These are phyloP conservation scores for Gobius niger DNA, from an alignment of 2,113 vertebrate genomes.

Conservation along the genomic window DNA sequence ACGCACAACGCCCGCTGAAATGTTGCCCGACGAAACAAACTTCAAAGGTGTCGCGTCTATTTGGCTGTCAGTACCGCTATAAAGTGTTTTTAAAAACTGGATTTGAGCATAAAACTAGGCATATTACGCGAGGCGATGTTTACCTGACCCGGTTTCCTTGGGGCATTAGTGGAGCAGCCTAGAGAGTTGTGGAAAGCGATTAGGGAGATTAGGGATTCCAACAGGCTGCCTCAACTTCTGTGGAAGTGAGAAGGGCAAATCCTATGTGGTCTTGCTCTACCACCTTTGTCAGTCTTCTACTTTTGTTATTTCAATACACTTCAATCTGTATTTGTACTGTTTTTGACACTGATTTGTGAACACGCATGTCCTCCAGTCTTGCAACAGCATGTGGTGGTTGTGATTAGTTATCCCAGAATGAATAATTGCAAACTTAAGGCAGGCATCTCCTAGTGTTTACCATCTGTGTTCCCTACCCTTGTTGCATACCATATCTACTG, in stretches of 20 bases:
- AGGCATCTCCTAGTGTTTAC: slow-evolving; percentile 49
- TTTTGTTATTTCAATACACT: background rate
- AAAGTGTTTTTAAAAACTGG: slow-evolving; percentile 14
- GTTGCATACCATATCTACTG: slow-evolving; percentile 27
- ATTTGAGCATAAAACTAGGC: background rate
- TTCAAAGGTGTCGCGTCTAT: too few species aligned
- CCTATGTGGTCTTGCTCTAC: background rate
- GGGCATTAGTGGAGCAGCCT: slow-evolving; percentile 44
- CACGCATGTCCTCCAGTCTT: slow-evolving; percentile 9
- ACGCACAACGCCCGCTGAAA: background rate
- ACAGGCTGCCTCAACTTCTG: slow-evolving; percentile 32
- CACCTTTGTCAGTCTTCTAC: background rate
- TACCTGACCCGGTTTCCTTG: slow-evolving; percentile 59
- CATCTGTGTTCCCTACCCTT: slow-evolving; percentile 49
- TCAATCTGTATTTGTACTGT: background rate
- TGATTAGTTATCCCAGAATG: slow-evolving; percentile 15
- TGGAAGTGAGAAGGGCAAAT: slow-evolving; percentile 32
- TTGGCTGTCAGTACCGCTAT: slow-evolving; percentile 6
- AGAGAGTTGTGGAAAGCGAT: slow-evolving; percentile 62
- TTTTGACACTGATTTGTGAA: background rate
- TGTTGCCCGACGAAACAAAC: background rate
- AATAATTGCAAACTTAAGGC: slow-evolving; percentile 24
- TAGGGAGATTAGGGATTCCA: slow-evolving; percentile 75
- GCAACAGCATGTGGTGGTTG: background rate
- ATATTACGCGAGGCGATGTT: background rate